Base-by-base conservation (phyloP, 2,797 vertebrate genomes). In the Halcyon badia region DNA sequence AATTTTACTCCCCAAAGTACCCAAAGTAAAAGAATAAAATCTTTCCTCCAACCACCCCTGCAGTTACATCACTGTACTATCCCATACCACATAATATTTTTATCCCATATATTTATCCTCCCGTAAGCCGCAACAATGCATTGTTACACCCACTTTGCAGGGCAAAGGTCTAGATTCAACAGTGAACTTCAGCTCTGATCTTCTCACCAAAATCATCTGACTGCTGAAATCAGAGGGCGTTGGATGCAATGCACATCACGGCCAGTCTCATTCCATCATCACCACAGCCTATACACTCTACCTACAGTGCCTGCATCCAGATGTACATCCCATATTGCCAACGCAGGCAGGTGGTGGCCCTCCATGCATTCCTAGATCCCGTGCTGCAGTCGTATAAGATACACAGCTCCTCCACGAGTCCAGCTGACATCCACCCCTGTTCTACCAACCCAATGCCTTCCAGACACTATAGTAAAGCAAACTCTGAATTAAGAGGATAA, bases 201-300 rank as follows among this genome's bases (percentile, higher is more conserved):
- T 42, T 78, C 69, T 78, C n/a, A 51, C 9, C 52, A 56, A 83
- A 57, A 21, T 56, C 61, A 57, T 20, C 33, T 5, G 8, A 39
- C 26, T 42, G 39, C n/a, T 56, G 33, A 60, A 87, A 75, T 20
- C 52, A 51, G 16, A 15, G 8, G 3, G 3, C 35, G 13, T 2
- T 42, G 16, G 4, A 49, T 5, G 10, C 7, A 80, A 78, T 10
- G 14, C 14, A 71, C 24, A 39, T 9, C 33, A 8, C 0, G 28
- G 9, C n/a, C 77, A 94, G 39, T 6, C 30, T 46, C 61, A 66
- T 31, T 46, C 33, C 37, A 49, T 10, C 70, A 30, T 31, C 35
- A 18, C 16, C 9, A 18, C 18, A 39, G 42, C 46, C 48, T 61
- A 31, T 4, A 33, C 0, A 0, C 10, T 86, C 11, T 26, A 33